These are phyloP conservation scores for Hedya salicella DNA, from an alignment of 2,888 invertebrate species.

Conservation along the genomic window DNA sequence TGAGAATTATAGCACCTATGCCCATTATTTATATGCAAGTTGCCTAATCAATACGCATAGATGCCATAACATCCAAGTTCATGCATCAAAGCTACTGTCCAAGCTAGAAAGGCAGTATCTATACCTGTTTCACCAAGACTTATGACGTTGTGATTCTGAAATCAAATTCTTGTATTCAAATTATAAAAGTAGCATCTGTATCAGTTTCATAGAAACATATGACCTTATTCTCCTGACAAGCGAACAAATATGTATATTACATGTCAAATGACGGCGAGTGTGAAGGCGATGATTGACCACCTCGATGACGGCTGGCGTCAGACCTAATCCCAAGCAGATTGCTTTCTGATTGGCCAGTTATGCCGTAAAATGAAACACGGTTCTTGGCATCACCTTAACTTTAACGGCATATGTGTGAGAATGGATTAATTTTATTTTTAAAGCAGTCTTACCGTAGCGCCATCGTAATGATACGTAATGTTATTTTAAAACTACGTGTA, in stretches of 20 bases:
- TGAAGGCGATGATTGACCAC: conserved; percentile 38
- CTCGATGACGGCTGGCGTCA: conserved; percentile 49
- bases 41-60: conserved; percentile 19
- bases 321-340: conserved; percentile 59
- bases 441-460: background rate
- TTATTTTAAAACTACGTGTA: conserved; percentile 16
- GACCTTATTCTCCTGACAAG: conserved; percentile 10
- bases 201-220: background rate
- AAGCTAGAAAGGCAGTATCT: background rate
- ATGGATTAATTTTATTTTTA: background rate
- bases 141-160: conserved; percentile 10
- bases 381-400: background rate
- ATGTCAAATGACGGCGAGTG: conserved; percentile 36
- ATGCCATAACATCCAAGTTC: conserved; percentile 25
- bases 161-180: too few relatives aligned
- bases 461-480: conserved; percentile 21
- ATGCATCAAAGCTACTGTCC: conserved; percentile 15
- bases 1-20: conserved; percentile 8
- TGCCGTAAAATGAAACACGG: background rate
- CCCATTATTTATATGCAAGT: conserved; percentile 27
- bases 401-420: background rate
- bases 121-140: background rate
- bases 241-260: conserved; percentile 28
- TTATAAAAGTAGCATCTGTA: too few relatives aligned
- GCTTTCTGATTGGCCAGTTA: conserved; percentile 59